phyloP scores from a whole-genome alignment of 2,888 invertebrate species.

The Xanthorhoe spadicearia region DNA sequence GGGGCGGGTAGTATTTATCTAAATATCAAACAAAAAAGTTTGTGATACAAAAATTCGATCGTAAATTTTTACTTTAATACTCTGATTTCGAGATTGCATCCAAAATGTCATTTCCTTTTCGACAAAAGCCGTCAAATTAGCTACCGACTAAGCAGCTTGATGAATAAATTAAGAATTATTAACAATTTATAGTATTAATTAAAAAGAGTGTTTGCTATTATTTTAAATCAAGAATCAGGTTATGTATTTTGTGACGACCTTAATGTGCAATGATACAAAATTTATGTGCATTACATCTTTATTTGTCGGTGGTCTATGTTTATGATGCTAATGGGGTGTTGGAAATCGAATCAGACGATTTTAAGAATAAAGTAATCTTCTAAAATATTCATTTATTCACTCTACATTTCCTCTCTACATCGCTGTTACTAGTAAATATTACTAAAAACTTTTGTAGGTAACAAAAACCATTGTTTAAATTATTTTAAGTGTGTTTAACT shows the following conservation, averaged over 20 bases:
- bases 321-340: slow-evolving; percentile 1
- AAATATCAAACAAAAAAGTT: slow-evolving; percentile 27
- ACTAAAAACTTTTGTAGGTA: too few relatives aligned
- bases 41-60: slow-evolving; percentile 9
- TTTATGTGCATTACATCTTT: slow-evolving; percentile 2
- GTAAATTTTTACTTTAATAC: slow-evolving; percentile 26
- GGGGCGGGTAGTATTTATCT: too few relatives aligned
- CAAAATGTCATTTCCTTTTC: slow-evolving; percentile 35
- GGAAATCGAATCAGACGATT: neutral
- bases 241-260: slow-evolving; percentile 8
- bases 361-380: neutral
- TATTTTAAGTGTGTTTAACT: too few relatives aligned
- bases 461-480: too few relatives aligned
- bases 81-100: slow-evolving; percentile 25
- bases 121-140: slow-evolving; percentile 21
- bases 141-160: slow-evolving; percentile 23
- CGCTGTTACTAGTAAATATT: too few relatives aligned
- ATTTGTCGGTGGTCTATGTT: slow-evolving; percentile 2
- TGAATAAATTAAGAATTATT: slow-evolving; percentile 16
- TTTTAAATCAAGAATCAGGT: slow-evolving; percentile 1
- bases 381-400: neutral
- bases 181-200: slow-evolving; percentile 6
- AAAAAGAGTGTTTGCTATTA: neutral
- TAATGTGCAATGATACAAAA: neutral
- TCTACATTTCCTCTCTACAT: neutral